These are phyloP conservation scores for Porites lutea DNA, from an alignment of 64 coral and sea anemone genomes.

Conservation along the genomic window DNA sequence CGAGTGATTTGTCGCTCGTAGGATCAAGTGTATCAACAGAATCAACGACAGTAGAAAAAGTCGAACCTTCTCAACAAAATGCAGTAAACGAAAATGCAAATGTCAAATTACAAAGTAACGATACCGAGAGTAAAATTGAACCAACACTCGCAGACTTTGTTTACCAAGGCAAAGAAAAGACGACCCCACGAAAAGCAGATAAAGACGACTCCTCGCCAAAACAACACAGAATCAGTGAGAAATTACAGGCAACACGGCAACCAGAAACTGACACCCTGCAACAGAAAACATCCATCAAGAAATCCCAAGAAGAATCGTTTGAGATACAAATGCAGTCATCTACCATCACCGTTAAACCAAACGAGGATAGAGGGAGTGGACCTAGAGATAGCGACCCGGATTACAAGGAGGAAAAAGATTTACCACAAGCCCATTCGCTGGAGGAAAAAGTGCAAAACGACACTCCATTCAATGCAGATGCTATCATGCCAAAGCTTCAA, in stretches of 20 bases:
- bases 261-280: not conserved
- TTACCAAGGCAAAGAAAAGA: not conserved
- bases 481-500: too few relatives aligned
- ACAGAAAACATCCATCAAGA: not conserved
- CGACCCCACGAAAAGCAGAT: not conserved
- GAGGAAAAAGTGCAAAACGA: too few relatives aligned
- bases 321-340: not conserved
- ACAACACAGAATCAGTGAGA: not conserved
- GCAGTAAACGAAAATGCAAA: not conserved
- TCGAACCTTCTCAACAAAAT: not conserved
- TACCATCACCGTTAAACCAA: not conserved
- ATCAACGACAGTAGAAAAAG: not conserved
- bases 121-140: not conserved
- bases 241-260: not conserved
- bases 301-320: not conserved
- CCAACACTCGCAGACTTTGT: too few relatives aligned
- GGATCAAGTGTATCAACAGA: not conserved
- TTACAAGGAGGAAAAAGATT: too few relatives aligned
- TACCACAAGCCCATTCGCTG: too few relatives aligned
- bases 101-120: not conserved
- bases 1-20: constrained; percentile 1
- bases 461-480: too few relatives aligned
- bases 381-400: too few relatives aligned
- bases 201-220: not conserved
- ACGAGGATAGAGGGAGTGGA: too few relatives aligned